phyloP scores from a whole-genome alignment of 2,888 invertebrate genomes.

The Oxyteleia sp. region DNA sequence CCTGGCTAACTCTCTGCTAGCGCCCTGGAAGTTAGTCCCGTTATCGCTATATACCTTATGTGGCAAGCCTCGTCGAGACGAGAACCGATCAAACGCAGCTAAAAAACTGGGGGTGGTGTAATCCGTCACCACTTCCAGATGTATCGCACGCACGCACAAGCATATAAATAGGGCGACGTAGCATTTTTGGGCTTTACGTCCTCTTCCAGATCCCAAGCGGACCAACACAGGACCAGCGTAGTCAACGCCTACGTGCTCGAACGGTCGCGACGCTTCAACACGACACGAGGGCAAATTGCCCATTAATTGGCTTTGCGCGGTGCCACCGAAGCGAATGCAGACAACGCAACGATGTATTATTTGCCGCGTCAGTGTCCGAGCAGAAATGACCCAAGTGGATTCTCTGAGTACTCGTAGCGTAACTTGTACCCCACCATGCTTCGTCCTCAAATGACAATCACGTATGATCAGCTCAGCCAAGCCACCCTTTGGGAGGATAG shows the following conservation, averaged over 20 bases:
- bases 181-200: no score
- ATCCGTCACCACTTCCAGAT: slow-evolving; percentile 76
- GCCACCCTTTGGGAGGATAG: slow-evolving; percentile 32
- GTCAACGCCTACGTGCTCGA: slow-evolving; percentile 58
- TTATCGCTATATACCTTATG: slow-evolving; percentile 75
- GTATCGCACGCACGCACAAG: slow-evolving; percentile 75
- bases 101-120: slow-evolving; percentile 75
- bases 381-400: slow-evolving; percentile 39
- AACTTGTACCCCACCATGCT: slow-evolving; percentile 54
- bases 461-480: no score
- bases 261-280: slow-evolving; percentile 26
- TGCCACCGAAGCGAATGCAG: slow-evolving; percentile 1
- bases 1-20: no score
- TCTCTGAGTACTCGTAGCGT: slow-evolving; percentile 43
- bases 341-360: no score
- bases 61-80: slow-evolving; percentile 72
- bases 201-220: slow-evolving; percentile 48
- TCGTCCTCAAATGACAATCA: slow-evolving; percentile 34
- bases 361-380: slow-evolving; percentile 5
- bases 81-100: slow-evolving; percentile 74
- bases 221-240: slow-evolving; percentile 67
- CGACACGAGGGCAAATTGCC: slow-evolving; percentile 32
- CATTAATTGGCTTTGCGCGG: slow-evolving; percentile 26
- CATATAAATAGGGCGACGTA: no score
- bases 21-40: slow-evolving; percentile 79